phyloP scores from a whole-genome alignment of 1,140 invertebrate genomes.

The Scaptomyza pallida region DNA sequence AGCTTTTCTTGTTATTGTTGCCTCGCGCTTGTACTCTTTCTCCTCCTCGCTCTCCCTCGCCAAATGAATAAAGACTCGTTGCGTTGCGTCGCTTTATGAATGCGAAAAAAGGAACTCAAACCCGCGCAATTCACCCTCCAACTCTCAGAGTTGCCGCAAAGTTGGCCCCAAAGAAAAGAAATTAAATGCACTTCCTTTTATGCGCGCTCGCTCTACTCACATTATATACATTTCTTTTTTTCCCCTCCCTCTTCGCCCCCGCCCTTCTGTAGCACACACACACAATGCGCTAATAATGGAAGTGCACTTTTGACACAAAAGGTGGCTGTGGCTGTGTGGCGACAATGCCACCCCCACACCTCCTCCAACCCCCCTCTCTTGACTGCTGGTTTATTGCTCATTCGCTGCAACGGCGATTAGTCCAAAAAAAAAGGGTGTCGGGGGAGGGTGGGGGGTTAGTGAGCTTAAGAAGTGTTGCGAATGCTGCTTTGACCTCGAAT shows the following conservation, averaged over 20 bases:
- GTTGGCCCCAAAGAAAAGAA: conserved; percentile 70
- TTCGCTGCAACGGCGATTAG: conserved; percentile 76
- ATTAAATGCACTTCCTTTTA: conserved; percentile 81
- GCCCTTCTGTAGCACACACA: background rate
- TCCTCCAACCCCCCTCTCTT: conserved; percentile 27
- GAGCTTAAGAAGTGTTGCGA: conserved; percentile 8
- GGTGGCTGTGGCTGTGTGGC: conserved; percentile 56
- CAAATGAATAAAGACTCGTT: background rate
- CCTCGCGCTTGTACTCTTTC: too few relatives aligned
- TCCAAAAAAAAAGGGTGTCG: conserved; percentile 11
- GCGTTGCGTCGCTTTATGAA: conserved; percentile 57
- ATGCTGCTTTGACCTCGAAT: conserved; percentile 33
- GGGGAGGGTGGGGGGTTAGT: background rate
- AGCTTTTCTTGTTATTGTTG: background rate
- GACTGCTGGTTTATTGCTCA: conserved; percentile 75
- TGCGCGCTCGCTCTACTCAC: conserved; percentile 57
- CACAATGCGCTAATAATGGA: conserved; percentile 78
- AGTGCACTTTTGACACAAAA: conserved; percentile 82
- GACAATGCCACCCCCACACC: conserved; percentile 44
- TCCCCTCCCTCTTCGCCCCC: too few relatives aligned
- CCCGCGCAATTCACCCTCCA: background rate
- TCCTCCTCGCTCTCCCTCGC: background rate
- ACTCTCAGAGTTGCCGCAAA: conserved; percentile 7
- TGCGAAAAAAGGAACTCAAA: conserved; percentile 16
- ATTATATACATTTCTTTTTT: conserved; percentile 11